phyloP scores from a whole-genome alignment of 2,888 invertebrate species.

The Odontocerum albicorne region DNA sequence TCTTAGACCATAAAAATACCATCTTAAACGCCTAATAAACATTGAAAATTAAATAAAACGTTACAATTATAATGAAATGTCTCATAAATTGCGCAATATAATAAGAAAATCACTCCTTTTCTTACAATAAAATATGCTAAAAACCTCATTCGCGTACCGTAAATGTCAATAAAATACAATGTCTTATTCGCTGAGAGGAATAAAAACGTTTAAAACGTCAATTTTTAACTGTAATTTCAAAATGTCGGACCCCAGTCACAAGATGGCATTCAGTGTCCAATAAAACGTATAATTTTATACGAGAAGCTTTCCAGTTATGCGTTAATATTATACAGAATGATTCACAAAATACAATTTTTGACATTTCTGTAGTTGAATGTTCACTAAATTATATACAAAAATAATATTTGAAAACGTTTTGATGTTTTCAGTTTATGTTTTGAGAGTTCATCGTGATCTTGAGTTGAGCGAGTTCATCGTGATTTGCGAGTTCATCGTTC shows the following conservation, averaged over 20 bases:
- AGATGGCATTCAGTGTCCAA: slow-evolving; percentile 16
- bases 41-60: slow-evolving; percentile 2
- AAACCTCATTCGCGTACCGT: slow-evolving; percentile 16
- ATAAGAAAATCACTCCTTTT: slow-evolving; percentile 7
- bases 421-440: too few species aligned
- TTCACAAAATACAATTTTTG: too few species aligned
- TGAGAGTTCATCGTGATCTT: too few species aligned
- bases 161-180: slow-evolving; percentile 30
- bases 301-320: not conserved
- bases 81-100: slow-evolving; percentile 11
- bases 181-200: slow-evolving; percentile 27
- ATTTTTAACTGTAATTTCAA: slow-evolving; percentile 22
- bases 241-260: slow-evolving; percentile 26
- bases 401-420: too few species aligned
- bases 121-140: slow-evolving; percentile 17
- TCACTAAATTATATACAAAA: too few species aligned
- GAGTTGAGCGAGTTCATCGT: too few species aligned
- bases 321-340: not conserved
- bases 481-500: too few species aligned
- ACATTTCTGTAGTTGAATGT: slow-evolving; percentile 4
- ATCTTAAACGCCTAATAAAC: slow-evolving; percentile 1
- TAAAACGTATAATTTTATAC: slow-evolving; percentile 23
- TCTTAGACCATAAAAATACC: too few species aligned
- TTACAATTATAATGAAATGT: slow-evolving; percentile 11
- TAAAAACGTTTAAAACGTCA: slow-evolving; percentile 25